phyloP scores from a whole-genome alignment of 1,140 invertebrate genomes.

The Helicorthomorpha holstii region DNA sequence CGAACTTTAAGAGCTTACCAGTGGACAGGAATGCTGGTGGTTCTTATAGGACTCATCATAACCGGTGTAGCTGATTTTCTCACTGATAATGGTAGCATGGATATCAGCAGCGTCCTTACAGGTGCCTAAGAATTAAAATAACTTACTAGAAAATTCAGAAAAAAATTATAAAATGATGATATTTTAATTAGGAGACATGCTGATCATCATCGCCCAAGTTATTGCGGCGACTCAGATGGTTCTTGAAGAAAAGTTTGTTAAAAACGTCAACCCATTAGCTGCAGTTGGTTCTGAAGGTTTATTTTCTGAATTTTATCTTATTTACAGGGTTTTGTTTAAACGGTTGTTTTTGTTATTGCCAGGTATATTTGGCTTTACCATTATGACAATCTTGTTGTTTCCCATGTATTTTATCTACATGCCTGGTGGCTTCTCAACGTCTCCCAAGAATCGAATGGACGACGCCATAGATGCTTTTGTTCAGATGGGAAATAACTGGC shows the following conservation, averaged over 20 bases:
- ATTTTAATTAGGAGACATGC: constrained; percentile 51
- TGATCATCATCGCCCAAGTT: constrained; percentile 81
- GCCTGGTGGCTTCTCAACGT: constrained; percentile 51
- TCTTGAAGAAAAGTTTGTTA: constrained; percentile 79
- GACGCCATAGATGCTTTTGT: constrained; percentile 64
- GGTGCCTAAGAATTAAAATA: no score
- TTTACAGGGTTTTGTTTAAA: background rate
- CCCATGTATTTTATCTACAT: constrained; percentile 71
- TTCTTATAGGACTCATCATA: constrained; percentile 59
- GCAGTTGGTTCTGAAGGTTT: constrained; percentile 85
- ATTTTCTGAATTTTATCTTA: background rate
- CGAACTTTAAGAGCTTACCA: constrained; percentile 45
- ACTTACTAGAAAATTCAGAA: background rate
- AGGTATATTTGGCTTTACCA: constrained; percentile 67
- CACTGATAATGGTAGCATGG: constrained; percentile 29
- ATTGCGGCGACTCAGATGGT: constrained; percentile 86
- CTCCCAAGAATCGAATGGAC: constrained; percentile 61
- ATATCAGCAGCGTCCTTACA: constrained; percentile 65
- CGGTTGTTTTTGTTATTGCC: constrained; percentile 13
- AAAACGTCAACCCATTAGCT: constrained; percentile 64
- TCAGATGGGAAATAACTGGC: constrained; percentile 52
- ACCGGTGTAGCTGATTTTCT: constrained; percentile 59
- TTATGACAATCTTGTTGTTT: constrained; percentile 52
- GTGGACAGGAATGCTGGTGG: constrained; percentile 67
- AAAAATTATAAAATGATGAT: background rate